phyloP scores from a whole-genome alignment of 2,888 invertebrate genomes.

The Tribolium freemani region DNA sequence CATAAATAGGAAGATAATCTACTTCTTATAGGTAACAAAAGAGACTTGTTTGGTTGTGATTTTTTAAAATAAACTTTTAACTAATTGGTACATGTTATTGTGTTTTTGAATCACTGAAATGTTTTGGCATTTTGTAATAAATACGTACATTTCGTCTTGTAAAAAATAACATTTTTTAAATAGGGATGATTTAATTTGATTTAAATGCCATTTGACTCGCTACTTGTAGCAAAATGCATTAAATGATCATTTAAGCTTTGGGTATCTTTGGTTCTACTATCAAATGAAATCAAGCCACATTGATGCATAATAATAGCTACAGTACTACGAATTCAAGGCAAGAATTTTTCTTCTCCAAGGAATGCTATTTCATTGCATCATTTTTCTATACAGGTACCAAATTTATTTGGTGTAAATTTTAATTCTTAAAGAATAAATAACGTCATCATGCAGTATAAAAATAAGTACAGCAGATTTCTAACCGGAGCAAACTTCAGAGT shows the following conservation, averaged over 20 bases:
- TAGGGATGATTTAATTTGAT: constrained; percentile 19
- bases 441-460: constrained; percentile 35
- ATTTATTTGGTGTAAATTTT: constrained; percentile 44
- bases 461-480: constrained; percentile 63
- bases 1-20: constrained; percentile 42
- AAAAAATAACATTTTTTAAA: constrained; percentile 33
- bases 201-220: constrained; percentile 27
- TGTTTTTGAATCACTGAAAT: constrained; percentile 13
- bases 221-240: constrained; percentile 38
- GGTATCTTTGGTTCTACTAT: constrained; percentile 52
- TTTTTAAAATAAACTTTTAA: not conserved
- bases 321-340: constrained; percentile 36
- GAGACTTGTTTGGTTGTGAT: not conserved
- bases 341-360: constrained; percentile 28
- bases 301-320: constrained; percentile 38
- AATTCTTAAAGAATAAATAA: constrained; percentile 29
- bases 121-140: constrained; percentile 36
- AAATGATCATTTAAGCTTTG: constrained; percentile 46
- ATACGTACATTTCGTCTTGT: constrained; percentile 34
- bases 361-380: constrained; percentile 44
- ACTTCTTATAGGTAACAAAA: constrained; percentile 25
- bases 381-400: constrained; percentile 41
- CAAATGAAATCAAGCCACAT: constrained; percentile 38
- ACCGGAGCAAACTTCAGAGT: constrained; percentile 87
- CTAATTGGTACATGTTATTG: not conserved